A percentile compares a stretch with the other conserved stretches of the same genome.
phyloP scores from a whole-genome alignment of 2,113 vertebrate species.

The Nothoprocta perdicaria region DNA sequence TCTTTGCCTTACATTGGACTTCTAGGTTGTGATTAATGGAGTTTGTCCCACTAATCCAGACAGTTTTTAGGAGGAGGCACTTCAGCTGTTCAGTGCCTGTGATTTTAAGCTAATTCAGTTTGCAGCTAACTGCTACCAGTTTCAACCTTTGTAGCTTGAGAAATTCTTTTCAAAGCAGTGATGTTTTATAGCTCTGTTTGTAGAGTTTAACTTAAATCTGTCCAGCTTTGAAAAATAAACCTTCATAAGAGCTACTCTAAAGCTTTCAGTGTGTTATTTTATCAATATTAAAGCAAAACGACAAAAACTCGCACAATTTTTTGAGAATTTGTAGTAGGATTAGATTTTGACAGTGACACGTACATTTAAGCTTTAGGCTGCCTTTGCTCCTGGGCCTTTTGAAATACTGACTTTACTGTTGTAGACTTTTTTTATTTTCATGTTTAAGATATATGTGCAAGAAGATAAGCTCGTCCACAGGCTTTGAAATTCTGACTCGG shows the following conservation, averaged over 20 bases:
- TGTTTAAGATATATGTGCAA: background rate
- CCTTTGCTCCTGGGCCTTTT: background rate
- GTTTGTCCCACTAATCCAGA: background rate
- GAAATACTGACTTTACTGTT: background rate
- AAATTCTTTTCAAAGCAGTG: background rate
- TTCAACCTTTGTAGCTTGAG: background rate
- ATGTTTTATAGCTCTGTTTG: background rate
- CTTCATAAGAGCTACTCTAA: background rate
- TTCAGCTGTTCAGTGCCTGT: background rate
- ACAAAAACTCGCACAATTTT: background rate
- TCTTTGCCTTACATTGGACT: background rate
- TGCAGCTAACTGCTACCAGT: background rate
- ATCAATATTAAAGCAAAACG: background rate
- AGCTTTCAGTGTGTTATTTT: background rate
- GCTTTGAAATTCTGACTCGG: background rate
- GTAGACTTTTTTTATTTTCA: background rate
- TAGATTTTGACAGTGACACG: background rate
- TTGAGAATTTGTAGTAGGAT: background rate
- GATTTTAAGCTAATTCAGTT: background rate
- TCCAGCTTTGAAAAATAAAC: background rate
- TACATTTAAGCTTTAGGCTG: accelerated
- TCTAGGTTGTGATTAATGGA: accelerated
- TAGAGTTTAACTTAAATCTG: accelerated
- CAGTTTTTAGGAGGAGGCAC: background rate
- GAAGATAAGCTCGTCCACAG: background rate